A percentile compares a stretch with the other conserved stretches of the same genome.
These are phyloP conservation scores for Rhagophthalmus giganteus DNA, from an alignment of 2,888 invertebrate genomes.

Conservation along the genomic window DNA sequence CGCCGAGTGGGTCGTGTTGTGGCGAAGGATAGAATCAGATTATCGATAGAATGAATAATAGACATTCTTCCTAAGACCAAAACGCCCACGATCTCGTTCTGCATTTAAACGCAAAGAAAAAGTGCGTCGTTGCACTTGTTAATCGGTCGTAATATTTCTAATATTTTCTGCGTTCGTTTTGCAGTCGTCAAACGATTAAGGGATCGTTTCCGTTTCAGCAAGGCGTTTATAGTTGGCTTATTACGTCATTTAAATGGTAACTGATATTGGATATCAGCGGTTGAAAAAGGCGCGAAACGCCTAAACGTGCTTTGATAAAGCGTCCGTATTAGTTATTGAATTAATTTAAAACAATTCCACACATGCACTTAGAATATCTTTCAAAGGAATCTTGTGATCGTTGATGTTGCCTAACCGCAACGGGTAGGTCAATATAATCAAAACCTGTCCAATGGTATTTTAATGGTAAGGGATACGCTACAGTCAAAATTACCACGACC, in stretches of 20 bases:
- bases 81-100: conserved; percentile 17
- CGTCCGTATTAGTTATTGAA: too few relatives aligned
- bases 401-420: too few relatives aligned
- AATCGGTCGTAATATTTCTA: too few relatives aligned
- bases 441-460: background rate
- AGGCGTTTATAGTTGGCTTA: conserved; percentile 4
- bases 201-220: conserved; percentile 15
- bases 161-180: too few relatives aligned
- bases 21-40: conserved; percentile 32
- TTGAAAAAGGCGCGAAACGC: conserved; percentile 10
- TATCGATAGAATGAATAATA: conserved; percentile 31
- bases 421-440: too few relatives aligned
- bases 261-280: conserved; percentile 14
- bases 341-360: too few relatives aligned
- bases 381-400: too few relatives aligned
- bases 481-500: background rate
- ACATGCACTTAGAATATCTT: too few relatives aligned
- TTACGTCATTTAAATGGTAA: conserved; percentile 8
- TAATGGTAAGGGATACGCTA: background rate
- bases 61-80: conserved; percentile 11
- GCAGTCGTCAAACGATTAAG: too few relatives aligned
- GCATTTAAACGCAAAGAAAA: conserved; percentile 10
- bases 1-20: conserved; percentile 34
- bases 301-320: too few relatives aligned
- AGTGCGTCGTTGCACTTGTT: too few relatives aligned